These are phyloP conservation scores for Sturnus vulgaris DNA, from an alignment of 2,113 vertebrate species.

Conservation along the genomic window DNA sequence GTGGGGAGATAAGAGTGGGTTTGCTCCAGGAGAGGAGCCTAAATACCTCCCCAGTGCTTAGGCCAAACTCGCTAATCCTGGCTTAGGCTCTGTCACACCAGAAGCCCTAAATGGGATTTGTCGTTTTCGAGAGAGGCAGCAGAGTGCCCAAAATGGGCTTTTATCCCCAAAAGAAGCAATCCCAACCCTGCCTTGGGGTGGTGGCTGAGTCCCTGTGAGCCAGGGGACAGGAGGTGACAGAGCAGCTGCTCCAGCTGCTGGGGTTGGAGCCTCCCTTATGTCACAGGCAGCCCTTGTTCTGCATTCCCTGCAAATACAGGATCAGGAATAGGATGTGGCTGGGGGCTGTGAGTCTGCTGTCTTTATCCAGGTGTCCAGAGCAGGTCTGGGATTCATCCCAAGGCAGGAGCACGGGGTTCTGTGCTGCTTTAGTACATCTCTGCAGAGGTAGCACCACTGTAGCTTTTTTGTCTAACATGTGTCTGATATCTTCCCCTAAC, in stretches of 20 bases:
- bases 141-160: neutral
- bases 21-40: neutral
- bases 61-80: neutral
- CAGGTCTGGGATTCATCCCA: neutral
- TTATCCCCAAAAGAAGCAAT: neutral
- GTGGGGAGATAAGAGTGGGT: neutral
- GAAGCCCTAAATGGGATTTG: neutral
- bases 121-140: neutral
- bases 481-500: slow-evolving; percentile 59
- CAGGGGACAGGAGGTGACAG: fast-evolving
- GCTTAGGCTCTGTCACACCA: neutral
- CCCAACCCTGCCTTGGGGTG: neutral
- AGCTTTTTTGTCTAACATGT: slow-evolving; percentile 69
- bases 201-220: neutral
- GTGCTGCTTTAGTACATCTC: neutral
- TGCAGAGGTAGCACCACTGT: neutral
- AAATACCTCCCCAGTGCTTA: neutral
- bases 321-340: neutral
- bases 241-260: neutral
- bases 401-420: neutral
- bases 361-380: neutral
- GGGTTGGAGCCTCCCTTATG: neutral
- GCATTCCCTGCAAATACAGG: neutral
- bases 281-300: neutral
- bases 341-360: fast-evolving